Evolutionary conservation across 1,140 invertebrate genomes (phyloP), one percentile per base, ranked within the genome.

Genomic region (Hypsibius dujardini): DNA sequence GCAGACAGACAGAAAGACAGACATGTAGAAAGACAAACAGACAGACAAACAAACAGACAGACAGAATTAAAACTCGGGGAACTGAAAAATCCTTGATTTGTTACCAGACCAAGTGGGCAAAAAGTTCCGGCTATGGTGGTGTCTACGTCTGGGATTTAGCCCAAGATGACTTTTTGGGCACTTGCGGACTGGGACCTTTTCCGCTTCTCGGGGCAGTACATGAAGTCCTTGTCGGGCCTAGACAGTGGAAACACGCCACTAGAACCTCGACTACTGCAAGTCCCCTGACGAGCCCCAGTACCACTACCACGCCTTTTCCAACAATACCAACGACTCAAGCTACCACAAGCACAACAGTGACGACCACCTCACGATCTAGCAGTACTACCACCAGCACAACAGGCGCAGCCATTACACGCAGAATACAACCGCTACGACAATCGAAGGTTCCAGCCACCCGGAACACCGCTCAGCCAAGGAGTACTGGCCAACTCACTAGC

Each of bases 141-240:
- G 62, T 67, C 42, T 67, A 67, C 42, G 42, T 67, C 3, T 67
- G 62, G 62, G 62, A 67, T 42, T 67, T 67, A 42, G 62, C 62
- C 3, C 62, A 67, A 67, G 62, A 67, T 67, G 62, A 67, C 42
- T 67, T 67, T 45, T 42, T 15, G 12, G 45, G 45, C 45, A 67
- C 3, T 42, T 67, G 62, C 42, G 62, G 62, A 12, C 7, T 67
- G 42, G 62, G 62, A 67, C 12, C 7, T 42, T 15, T 15, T 42
- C 62, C 62, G 12, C 42, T 67, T 7, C 62, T 67, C 12, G 3
- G 45, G 3, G 62, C 45, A 7, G 45, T 67, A 15, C 12, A 42
- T 15, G 62, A 67, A 12, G 42, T 67, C 42, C 62, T 67, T n/a
- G n/a, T n/a, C n/a, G n/a, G n/a, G 7, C 7, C 50, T 7, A 56